These are phyloP conservation scores for Babyrousa celebensis DNA, from an alignment of 2,797 vertebrate genomes.

Conservation along the genomic window DNA sequence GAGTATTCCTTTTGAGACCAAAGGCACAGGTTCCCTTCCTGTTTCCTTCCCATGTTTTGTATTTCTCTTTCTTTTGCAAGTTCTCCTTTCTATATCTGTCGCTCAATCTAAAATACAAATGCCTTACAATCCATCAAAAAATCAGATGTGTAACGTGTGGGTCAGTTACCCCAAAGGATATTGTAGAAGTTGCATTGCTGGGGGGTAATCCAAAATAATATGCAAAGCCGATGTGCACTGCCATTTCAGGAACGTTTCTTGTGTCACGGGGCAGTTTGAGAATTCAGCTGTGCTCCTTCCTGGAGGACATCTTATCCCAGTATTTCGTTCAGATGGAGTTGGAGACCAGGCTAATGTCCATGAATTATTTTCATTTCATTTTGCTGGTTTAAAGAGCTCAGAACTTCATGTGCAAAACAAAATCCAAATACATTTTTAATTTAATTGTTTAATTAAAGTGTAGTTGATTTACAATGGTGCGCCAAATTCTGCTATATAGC, in stretches of 20 bases:
- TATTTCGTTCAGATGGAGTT: neutral
- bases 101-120: neutral
- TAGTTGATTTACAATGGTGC: too few species aligned
- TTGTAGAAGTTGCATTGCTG: neutral
- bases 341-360: neutral
- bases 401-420: neutral
- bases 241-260: neutral
- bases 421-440: neutral
- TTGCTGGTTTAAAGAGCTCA: neutral
- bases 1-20: neutral
- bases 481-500: too few species aligned
- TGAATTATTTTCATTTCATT: constrained; percentile 9
- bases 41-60: neutral
- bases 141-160: too few species aligned
- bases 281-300: neutral
- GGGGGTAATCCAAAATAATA: neutral
- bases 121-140: neutral
- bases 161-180: neutral
- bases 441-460: too few species aligned
- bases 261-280: neutral
- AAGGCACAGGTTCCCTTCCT: neutral
- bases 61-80: neutral
- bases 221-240: neutral
- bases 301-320: neutral
- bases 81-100: neutral